Evolutionary conservation across 2,888 invertebrate species (phyloP).

Genomic region (Troides helena): DNA sequence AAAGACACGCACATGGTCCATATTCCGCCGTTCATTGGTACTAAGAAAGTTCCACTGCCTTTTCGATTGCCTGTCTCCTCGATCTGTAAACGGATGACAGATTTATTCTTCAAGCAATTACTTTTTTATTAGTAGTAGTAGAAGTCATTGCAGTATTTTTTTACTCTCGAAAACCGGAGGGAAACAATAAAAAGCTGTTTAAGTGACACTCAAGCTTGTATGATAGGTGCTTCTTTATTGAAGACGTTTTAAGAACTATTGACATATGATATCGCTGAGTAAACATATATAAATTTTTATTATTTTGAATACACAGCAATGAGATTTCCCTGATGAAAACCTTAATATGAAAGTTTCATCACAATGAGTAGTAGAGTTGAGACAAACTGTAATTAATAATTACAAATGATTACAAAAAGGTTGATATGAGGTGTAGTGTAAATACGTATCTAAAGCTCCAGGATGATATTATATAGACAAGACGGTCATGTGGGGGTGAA

Average conservation of each 20-base stretch:
- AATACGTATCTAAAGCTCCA: too few species aligned
- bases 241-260: neutral
- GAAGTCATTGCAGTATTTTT: too few species aligned
- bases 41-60: conserved; percentile 84
- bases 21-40: conserved; percentile 94
- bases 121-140: neutral
- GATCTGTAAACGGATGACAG: conserved; percentile 51
- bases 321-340: neutral
- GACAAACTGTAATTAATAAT: neutral
- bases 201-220: too few species aligned
- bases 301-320: neutral
- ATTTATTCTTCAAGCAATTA: neutral
- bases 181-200: too few species aligned
- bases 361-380: neutral
- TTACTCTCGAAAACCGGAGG: too few species aligned
- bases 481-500: too few species aligned
- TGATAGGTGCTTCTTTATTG: neutral
- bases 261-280: neutral
- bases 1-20: conserved; percentile 93
- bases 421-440: neutral
- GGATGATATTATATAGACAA: too few species aligned
- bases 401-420: neutral
- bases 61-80: conserved; percentile 64
- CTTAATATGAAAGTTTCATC: neutral
- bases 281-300: neutral